Evolutionary conservation across 1,140 invertebrate genomes (phyloP), one percentile per base, ranked within the genome.

Genomic region (Bombus consobrinus): DNA sequence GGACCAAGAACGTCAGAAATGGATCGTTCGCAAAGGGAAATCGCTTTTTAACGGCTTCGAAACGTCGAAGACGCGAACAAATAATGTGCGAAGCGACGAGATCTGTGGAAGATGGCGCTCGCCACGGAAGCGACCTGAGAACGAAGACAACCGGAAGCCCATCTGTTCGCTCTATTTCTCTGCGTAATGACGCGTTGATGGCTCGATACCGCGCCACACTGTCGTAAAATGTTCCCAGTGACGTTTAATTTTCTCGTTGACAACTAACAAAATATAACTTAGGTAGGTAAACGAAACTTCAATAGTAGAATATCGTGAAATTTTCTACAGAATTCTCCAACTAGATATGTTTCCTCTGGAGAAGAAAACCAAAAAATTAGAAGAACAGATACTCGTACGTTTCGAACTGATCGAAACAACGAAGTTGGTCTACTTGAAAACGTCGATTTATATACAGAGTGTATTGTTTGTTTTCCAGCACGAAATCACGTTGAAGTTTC

Each of bases 161-260:
- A 32, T 72, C 28, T 41, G 47, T 39, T 57, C 79, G 79, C 68
- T 59, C 79, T 72, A 72, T 73, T 81, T 71, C 79, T 72, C 68
- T 28, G 68, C 34, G 79, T 81, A 81, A 71, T 59, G 79, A 39
- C 68, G 68, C 79, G 79, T 81, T 57, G 78, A 81, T 81, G 34
- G 43, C 78, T 12, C 43, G 78, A 71, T 81, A 78, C 32, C 68
- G n/a, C 66, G 41, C 28, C 32, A 13, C 28, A 43, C 34, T 9
- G 9, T 59, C 66, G 34, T 71, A 71, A 81, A 81, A 43, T 47
- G n/a, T 75, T 25, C 41, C 9, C 71, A 22, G 13, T n/a, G 66
- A 59, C 68, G 37, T 73, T 43, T 73, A 53, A 13, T 53, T 72
- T 41, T 10, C 47, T 41, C 9, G 66, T 13, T 73, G 80, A 72